These are phyloP conservation scores for Arion vulgaris DNA, from an alignment of 1,140 invertebrate genomes.

Conservation along the genomic window DNA sequence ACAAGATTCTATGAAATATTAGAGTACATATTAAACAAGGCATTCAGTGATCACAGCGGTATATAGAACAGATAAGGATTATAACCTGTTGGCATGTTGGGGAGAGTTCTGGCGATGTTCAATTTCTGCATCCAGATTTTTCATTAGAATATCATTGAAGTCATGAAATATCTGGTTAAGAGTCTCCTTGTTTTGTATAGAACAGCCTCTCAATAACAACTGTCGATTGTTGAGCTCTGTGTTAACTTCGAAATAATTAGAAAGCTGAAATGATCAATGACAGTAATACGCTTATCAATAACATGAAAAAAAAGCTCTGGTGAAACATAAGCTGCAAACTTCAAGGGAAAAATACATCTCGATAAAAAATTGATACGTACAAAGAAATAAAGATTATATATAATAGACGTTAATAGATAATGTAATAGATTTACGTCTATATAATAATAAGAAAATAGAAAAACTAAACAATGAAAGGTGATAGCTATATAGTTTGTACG, in stretches of 20 bases:
- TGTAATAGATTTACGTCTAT: too few species aligned
- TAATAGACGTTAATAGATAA: too few species aligned
- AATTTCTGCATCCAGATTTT: slow-evolving; percentile 42
- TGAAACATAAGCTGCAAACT: too few species aligned
- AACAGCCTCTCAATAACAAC: slow-evolving; percentile 56
- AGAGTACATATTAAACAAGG: too few species aligned
- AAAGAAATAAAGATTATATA: too few species aligned
- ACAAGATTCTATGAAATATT: too few species aligned
- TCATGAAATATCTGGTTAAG: slow-evolving; percentile 51
- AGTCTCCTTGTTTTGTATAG: slow-evolving; percentile 48
- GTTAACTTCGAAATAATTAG: slow-evolving; percentile 53
- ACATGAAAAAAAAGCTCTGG: too few species aligned
- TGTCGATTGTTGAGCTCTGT: slow-evolving; percentile 44
- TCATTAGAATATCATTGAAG: slow-evolving; percentile 55
- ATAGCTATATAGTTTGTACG: too few species aligned
- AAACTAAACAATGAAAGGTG: too few species aligned
- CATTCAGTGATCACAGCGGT: background rate
- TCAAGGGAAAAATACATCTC: too few species aligned
- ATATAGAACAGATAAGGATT: background rate
- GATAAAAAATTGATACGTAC: too few species aligned
- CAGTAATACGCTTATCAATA: background rate
- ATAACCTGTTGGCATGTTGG: slow-evolving; percentile 32
- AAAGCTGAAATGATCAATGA: slow-evolving; percentile 45
- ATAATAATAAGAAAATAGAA: too few species aligned
- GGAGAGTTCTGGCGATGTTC: slow-evolving; percentile 39